phyloP scores from a whole-genome alignment of 2,888 invertebrate genomes.

The Macrosoma leucophasiata region DNA sequence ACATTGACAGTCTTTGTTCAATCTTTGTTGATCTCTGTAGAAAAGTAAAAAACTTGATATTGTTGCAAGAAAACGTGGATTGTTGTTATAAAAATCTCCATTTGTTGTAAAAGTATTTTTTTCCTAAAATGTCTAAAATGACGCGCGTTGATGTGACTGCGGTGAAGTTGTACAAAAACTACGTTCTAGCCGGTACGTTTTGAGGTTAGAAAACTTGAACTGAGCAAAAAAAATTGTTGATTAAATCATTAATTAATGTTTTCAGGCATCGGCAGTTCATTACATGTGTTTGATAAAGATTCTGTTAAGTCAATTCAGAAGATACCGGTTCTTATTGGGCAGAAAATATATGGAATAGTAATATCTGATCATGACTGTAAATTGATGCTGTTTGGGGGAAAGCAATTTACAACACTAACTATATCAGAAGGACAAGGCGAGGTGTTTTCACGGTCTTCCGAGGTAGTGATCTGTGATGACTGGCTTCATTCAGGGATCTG shows the following conservation, averaged over 20 bases:
- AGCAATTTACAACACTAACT: slow-evolving; percentile 56
- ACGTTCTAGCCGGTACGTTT: slow-evolving; percentile 64
- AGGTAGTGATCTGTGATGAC: slow-evolving; percentile 64
- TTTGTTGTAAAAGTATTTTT: too few relatives aligned
- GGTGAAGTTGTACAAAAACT: slow-evolving; percentile 53
- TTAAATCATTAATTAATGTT: slow-evolving; percentile 19
- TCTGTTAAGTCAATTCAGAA: slow-evolving; percentile 32
- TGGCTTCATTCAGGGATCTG: slow-evolving; percentile 80
- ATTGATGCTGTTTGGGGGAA: slow-evolving; percentile 75
- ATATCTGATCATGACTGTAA: slow-evolving; percentile 34
- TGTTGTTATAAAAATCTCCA: too few relatives aligned
- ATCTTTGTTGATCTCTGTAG: too few relatives aligned
- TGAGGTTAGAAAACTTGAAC: slow-evolving; percentile 3
- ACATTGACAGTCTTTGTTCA: too few relatives aligned
- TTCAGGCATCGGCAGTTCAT: slow-evolving; percentile 73
- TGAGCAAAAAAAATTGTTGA: too few relatives aligned
- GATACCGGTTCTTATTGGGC: slow-evolving; percentile 48
- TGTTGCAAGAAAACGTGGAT: too few relatives aligned
- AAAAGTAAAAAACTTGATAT: too few relatives aligned
- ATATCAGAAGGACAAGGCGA: slow-evolving; percentile 17
- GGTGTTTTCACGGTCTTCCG: slow-evolving; percentile 28
- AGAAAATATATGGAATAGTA: slow-evolving; percentile 77
- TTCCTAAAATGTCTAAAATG: slow-evolving; percentile 33
- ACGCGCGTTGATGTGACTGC: slow-evolving; percentile 68
- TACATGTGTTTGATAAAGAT: slow-evolving; percentile 44